Conservation (phyloP, 1,140 invertebrate species). For the Meloidogyne floridensis region DNA sequence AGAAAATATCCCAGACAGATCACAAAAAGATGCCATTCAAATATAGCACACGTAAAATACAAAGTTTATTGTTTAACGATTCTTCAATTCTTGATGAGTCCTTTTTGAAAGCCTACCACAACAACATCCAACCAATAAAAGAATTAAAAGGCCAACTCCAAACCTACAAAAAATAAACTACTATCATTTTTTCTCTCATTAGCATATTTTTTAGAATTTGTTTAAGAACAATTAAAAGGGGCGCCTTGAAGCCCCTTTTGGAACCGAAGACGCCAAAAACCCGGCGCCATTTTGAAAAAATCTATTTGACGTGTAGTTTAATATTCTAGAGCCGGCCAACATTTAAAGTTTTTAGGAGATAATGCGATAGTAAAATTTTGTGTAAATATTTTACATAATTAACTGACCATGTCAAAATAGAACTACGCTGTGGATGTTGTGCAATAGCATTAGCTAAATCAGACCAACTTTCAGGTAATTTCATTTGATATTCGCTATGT, state of each 20-base stretch:
- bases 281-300: too few species aligned
- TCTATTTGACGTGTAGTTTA: too few species aligned
- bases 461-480: constrained; percentile 56
- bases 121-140: constrained; percentile 62
- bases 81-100: constrained; percentile 56
- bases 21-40: neutral
- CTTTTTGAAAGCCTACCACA: constrained; percentile 60
- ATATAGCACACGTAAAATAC: neutral
- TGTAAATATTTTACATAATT: too few species aligned
- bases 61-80: constrained; percentile 51
- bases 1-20: neutral
- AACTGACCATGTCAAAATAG: constrained; percentile 54
- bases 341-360: too few species aligned
- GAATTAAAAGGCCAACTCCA: constrained; percentile 51
- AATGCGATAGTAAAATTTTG: too few species aligned
- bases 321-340: too few species aligned
- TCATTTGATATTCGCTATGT: constrained; percentile 62
- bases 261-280: too few species aligned
- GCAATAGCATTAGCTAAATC: constrained; percentile 41
- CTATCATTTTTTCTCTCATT: too few species aligned
- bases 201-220: too few species aligned
- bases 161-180: constrained; percentile 11
- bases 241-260: too few species aligned
- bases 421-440: constrained; percentile 36
- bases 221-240: too few species aligned